Percentiles rank a stretch among this genome's conserved stretches.
Conservation (phyloP, 2,888 invertebrate species). For the Polydrusus tereticollis region DNA sequence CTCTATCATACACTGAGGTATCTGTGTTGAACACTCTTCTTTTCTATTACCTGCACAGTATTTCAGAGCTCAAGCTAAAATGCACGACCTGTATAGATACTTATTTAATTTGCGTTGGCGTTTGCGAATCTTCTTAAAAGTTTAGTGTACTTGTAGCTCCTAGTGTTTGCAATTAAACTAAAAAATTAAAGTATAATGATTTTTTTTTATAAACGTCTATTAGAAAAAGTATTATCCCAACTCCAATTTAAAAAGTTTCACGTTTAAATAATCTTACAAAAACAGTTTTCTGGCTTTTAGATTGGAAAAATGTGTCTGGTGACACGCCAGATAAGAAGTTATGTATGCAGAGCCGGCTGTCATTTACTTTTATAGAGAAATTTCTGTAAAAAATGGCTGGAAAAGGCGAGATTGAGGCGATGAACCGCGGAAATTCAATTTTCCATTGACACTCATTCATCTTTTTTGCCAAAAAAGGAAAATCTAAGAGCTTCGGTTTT, state of each 20-base stretch:
- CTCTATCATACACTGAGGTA: too few relatives aligned
- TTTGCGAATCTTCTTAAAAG: too few relatives aligned
- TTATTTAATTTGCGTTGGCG: too few relatives aligned
- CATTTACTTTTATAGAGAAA: slow-evolving; percentile 63
- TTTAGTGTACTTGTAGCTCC: too few relatives aligned
- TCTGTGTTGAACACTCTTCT: too few relatives aligned
- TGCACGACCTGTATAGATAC: too few relatives aligned
- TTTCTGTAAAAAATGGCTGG: slow-evolving; percentile 62
- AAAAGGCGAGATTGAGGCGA: slow-evolving; percentile 71
- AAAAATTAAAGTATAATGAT: too few relatives aligned
- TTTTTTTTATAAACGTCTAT: too few relatives aligned
- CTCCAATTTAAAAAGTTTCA: slow-evolving; percentile 1
- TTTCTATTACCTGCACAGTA: too few relatives aligned
- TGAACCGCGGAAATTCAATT: slow-evolving; percentile 79
- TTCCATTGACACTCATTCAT: slow-evolving; percentile 73
- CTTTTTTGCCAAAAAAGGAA: slow-evolving; percentile 53
- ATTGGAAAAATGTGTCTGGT: slow-evolving; percentile 54
- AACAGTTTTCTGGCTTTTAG: slow-evolving; percentile 45
- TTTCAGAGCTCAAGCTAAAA: too few relatives aligned
- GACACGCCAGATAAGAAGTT: slow-evolving; percentile 61
- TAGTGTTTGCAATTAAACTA: too few relatives aligned
- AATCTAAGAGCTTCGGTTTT: slow-evolving; percentile 42
- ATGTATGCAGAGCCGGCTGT: slow-evolving; percentile 60
- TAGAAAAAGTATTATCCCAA: background rate
- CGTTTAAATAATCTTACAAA: slow-evolving; percentile 27